These are phyloP conservation scores for Panagrolaimus sp. DNA, from an alignment of 1,140 invertebrate species.

Conservation along the genomic window DNA sequence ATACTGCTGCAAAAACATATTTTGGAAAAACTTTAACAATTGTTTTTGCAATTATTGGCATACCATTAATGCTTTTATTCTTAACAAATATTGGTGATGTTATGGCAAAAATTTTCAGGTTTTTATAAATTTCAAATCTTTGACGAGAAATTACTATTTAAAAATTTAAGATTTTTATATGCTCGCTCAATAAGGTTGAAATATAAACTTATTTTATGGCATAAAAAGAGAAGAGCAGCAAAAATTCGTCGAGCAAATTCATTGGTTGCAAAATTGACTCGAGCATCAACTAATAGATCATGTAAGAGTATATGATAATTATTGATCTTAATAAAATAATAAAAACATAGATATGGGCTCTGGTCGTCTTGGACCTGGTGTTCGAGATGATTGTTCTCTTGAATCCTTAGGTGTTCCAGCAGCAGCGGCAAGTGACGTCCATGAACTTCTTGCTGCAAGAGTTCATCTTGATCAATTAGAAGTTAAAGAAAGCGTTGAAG, in stretches of 20 bases:
- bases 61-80: constrained; percentile 82
- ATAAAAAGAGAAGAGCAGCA: constrained; percentile 53
- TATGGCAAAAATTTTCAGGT: constrained; percentile 89
- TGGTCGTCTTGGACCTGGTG: constrained; percentile 52
- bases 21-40: constrained; percentile 90
- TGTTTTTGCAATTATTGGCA: constrained; percentile 87
- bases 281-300: constrained; percentile 36
- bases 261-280: constrained; percentile 51
- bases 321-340: background rate
- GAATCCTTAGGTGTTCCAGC: constrained; percentile 47
- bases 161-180: constrained; percentile 60
- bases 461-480: constrained; percentile 57
- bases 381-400: constrained; percentile 47
- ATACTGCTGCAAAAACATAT: constrained; percentile 79
- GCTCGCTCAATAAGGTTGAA: constrained; percentile 57
- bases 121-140: too few relatives aligned
- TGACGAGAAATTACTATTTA: too few relatives aligned
- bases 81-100: constrained; percentile 91
- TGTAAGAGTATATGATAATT: constrained; percentile 29
- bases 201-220: constrained; percentile 57
- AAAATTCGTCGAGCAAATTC: constrained; percentile 58
- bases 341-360: constrained; percentile 21
- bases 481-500: constrained; percentile 61
- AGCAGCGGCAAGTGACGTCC: constrained; percentile 32
- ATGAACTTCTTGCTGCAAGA: constrained; percentile 56